Base-by-base conservation (phyloP, 2,888 invertebrate genomes). In the Diaphora mendica region DNA sequence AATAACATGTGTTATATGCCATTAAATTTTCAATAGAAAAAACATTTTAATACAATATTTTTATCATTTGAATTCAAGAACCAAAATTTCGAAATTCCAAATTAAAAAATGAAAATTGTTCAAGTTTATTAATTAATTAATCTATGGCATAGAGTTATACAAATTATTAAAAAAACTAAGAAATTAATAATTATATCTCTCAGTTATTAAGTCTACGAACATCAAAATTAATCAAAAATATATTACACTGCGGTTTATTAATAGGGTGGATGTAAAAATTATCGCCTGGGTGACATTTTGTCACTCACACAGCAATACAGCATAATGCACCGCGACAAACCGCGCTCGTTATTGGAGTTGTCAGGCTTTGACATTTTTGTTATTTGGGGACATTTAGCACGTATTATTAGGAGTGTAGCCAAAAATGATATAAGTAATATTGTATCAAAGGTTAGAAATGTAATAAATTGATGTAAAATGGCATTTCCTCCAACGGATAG, bases 351-450 rank as follows among this genome's bases (percentile, higher is more conserved):
- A 84, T 79, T 79, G 74, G 82, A 86, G 86, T 89, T 85, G 86
- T 84, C 76, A 73, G 83, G 81, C 84, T 83, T 86, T 90, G 92
- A 88, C 91, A 92, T 92, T 92, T 79, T 86, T 84, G 85, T 84
- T 83, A 82, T 79, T 85, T 82, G 71, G 83, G 78, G 80, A 81
- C 81, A 78, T 51, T 67, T 67, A 67, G 13, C 44, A 67, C 30
- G 30, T 67, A 30, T 67, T 30, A 44, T 55, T 26, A 59, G 15
- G 13, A 30, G 4, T 15, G 15, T 59, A 26, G 26, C 8, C 15
- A 59, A 59, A 30, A 26, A 15, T 0, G 4, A 30, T 26, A 13
- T 59, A 59, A 59, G 9, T n/a, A n/a, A 55, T 59, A 59, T 11
- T 26, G 59, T 26, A 2, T 26, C 15, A 17, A 62, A 26, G 62